Conservation (phyloP, 2,113 vertebrate species). For the Campylorhamphus procurvoides region DNA sequence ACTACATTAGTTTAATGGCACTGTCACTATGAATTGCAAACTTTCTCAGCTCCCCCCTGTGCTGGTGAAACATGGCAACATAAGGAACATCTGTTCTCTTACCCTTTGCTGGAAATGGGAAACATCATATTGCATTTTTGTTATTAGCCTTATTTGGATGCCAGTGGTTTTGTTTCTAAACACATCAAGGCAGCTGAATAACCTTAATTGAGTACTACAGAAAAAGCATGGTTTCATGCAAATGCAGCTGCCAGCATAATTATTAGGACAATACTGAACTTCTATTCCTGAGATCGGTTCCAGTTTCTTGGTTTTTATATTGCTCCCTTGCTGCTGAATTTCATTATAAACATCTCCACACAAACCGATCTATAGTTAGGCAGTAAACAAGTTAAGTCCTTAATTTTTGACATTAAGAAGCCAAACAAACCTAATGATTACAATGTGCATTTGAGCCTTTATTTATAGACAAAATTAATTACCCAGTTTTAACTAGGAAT, state of each 20-base stretch:
- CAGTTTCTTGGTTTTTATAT: conserved; percentile 68
- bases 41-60: conserved; percentile 63
- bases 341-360: conserved; percentile 59
- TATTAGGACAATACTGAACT: conserved; percentile 63
- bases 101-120: conserved; percentile 67
- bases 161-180: conserved; percentile 71
- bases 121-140: conserved; percentile 62
- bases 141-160: conserved; percentile 71
- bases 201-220: conserved; percentile 67
- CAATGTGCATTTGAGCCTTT: neutral
- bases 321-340: conserved; percentile 62
- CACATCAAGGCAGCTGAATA: conserved; percentile 65
- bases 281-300: conserved; percentile 54
- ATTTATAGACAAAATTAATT: neutral
- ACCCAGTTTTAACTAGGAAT: neutral
- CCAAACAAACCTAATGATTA: conserved; percentile 25
- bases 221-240: conserved; percentile 61
- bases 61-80: conserved; percentile 64
- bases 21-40: conserved; percentile 50
- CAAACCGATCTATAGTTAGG: conserved; percentile 50
- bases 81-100: conserved; percentile 68
- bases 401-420: conserved; percentile 47
- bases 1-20: conserved; percentile 55
- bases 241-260: conserved; percentile 58
- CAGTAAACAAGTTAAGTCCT: conserved; percentile 43